Evolutionary conservation across 2,888 invertebrate genomes (phyloP).

Genomic region (Parnassius glacialis): DNA sequence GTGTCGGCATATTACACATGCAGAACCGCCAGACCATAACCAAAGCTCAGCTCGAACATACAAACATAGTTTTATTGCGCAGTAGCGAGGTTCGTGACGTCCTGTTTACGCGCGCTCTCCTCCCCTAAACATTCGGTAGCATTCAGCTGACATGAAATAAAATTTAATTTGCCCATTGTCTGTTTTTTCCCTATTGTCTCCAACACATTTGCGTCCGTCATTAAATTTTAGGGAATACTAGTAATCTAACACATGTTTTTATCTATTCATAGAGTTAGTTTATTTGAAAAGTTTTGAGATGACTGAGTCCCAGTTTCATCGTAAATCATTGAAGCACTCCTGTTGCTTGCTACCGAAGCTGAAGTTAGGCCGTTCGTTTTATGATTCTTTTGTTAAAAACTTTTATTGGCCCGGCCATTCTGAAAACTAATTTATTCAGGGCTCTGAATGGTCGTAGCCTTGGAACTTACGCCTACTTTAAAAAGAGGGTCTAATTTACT

Average conservation of each 20-base stretch:
- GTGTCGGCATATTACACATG: constrained; percentile 62
- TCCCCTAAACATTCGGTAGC: constrained; percentile 55
- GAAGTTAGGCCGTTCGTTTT: constrained; percentile 70
- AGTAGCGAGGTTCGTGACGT: constrained; percentile 57
- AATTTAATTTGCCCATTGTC: constrained; percentile 72
- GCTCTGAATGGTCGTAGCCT: constrained; percentile 59
- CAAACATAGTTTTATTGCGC: constrained; percentile 45
- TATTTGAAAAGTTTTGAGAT: constrained; percentile 70
- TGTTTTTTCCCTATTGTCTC: constrained; percentile 39
- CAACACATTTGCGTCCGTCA: constrained; percentile 26
- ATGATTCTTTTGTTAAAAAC: constrained; percentile 80
- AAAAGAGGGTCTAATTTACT: constrained; percentile 53
- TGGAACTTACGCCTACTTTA: constrained; percentile 62
- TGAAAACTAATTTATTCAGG: constrained; percentile 79
- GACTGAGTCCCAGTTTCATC: constrained; percentile 66
- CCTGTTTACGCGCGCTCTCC: constrained; percentile 54
- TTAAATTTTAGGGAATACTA: constrained; percentile 28
- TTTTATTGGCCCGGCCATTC: constrained; percentile 75
- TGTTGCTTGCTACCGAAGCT: constrained; percentile 74
- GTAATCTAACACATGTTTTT: constrained; percentile 58
- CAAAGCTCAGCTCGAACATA: constrained; percentile 38
- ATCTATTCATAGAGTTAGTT: constrained; percentile 66
- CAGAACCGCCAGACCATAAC: constrained; percentile 64
- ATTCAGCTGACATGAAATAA: constrained; percentile 59
- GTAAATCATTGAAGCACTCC: constrained; percentile 74